Percentiles rank a stretch among this genome's conserved stretches.
These are phyloP conservation scores for Protosalanx chinensis DNA, from an alignment of 2,797 vertebrate genomes.

Conservation along the genomic window DNA sequence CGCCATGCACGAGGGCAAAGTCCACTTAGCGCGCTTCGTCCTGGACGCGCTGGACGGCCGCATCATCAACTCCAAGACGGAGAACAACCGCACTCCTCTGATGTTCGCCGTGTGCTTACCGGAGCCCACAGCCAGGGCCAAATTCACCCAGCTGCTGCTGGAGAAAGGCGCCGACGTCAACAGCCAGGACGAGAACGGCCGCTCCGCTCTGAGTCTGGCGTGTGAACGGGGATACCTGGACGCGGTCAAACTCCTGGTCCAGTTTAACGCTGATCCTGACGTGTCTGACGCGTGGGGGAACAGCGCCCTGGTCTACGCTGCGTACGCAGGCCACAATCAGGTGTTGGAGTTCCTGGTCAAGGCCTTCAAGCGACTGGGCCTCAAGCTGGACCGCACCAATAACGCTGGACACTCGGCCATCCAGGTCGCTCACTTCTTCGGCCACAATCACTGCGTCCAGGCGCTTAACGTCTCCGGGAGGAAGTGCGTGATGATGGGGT, in stretches of 20 bases:
- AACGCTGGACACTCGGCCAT: slow-evolving; percentile 80
- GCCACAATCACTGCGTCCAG: slow-evolving; percentile 81
- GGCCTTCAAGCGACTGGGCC: slow-evolving; percentile 85
- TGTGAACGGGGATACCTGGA: slow-evolving; percentile 86
- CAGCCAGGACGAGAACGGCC: slow-evolving; percentile 80
- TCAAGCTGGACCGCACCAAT: slow-evolving; percentile 81
- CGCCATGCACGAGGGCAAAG: slow-evolving; percentile 86
- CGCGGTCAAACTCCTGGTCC: slow-evolving; percentile 85
- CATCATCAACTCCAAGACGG: slow-evolving; percentile 85
- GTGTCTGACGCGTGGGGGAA: slow-evolving; percentile 83
- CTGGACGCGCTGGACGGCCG: slow-evolving; percentile 87
- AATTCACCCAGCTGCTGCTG: slow-evolving; percentile 83
- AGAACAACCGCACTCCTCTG: slow-evolving; percentile 84
- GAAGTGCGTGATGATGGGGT: slow-evolving; percentile 31
- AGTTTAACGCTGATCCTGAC: slow-evolving; percentile 86
- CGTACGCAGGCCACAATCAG: slow-evolving; percentile 81
- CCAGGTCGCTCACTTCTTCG: slow-evolving; percentile 80
- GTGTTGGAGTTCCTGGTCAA: slow-evolving; percentile 85
- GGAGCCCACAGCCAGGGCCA: slow-evolving; percentile 73
- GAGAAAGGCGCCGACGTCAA: slow-evolving; percentile 87
- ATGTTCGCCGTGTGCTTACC: slow-evolving; percentile 83
- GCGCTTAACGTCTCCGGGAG: slow-evolving; percentile 70
- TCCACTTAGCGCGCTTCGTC: slow-evolving; percentile 88
- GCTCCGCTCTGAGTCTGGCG: slow-evolving; percentile 82
- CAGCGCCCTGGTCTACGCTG: slow-evolving; percentile 84